Conservation (phyloP, 2,888 invertebrate species). For the Syrphus vitripennis region DNA sequence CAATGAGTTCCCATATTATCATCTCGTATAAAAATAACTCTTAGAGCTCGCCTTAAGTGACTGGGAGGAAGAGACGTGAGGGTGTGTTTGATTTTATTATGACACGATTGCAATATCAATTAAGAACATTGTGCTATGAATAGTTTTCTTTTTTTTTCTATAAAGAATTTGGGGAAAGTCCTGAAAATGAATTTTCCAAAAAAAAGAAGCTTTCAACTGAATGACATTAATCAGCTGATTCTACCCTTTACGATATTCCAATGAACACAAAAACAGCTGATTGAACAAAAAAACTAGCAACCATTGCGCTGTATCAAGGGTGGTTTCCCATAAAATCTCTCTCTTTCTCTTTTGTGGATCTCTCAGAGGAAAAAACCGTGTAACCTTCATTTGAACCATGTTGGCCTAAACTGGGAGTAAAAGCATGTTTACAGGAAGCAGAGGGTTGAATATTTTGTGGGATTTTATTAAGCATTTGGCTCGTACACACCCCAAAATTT, state of each 20-base stretch:
- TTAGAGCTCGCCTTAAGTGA: neutral
- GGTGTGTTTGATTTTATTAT: constrained; percentile 43
- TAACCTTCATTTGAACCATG: constrained; percentile 67
- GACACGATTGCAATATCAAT: constrained; percentile 52
- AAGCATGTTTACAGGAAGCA: constrained; percentile 43
- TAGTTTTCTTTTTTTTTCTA: neutral
- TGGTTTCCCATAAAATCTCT: constrained; percentile 9
- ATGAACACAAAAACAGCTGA: constrained; percentile 44
- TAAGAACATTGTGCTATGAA: constrained; percentile 36
- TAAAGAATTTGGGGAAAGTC: neutral
- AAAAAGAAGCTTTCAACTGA: neutral
- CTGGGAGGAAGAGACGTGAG: neutral
- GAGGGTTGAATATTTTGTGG: constrained; percentile 1
- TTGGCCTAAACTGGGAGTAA: constrained; percentile 38
- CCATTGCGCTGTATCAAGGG: constrained; percentile 2
- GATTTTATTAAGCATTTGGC: constrained; percentile 39
- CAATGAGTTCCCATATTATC: neutral
- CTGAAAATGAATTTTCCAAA: neutral
- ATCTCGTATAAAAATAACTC: neutral
- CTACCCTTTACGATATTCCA: constrained; percentile 61
- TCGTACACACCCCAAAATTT: constrained; percentile 63
- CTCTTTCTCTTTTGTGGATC: neutral
- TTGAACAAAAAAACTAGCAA: neutral
- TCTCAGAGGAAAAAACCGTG: constrained; percentile 7
- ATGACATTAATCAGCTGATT: constrained; percentile 39